A percentile compares a stretch with the other conserved stretches of the same genome.
Conservation (phyloP, 2,113 vertebrate genomes). For the Ranitomeya variabilis region DNA sequence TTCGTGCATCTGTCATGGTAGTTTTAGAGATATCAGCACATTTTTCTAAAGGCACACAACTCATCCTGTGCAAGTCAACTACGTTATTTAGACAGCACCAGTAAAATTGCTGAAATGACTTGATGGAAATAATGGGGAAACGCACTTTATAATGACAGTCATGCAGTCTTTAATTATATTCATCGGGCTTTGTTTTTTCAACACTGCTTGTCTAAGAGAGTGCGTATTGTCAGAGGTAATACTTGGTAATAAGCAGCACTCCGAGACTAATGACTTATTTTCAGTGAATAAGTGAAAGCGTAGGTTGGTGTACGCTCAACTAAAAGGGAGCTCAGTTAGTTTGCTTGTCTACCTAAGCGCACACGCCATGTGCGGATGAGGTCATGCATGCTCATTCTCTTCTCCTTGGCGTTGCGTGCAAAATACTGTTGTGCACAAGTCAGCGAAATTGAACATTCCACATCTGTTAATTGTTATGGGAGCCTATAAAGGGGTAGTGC, state of each 20-base stretch:
- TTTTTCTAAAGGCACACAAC: not conserved
- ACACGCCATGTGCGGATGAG: not conserved
- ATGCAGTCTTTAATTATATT: constrained; percentile 35
- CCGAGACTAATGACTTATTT: constrained; percentile 12
- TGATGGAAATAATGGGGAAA: not conserved
- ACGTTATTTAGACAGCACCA: constrained; percentile 20
- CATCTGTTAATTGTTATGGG: not conserved
- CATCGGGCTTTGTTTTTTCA: constrained; percentile 10
- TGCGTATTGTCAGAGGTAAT: constrained; percentile 17
- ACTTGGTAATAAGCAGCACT: constrained; percentile 19
- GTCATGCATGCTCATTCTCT: not conserved
- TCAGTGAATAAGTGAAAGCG: not conserved
- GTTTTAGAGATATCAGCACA: constrained; percentile 15
- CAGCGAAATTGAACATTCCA: not conserved
- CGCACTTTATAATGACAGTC: not conserved
- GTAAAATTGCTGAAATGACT: constrained; percentile 7
- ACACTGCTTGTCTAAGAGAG: constrained; percentile 32
- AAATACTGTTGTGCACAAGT: not conserved
- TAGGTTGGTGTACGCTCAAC: not conserved
- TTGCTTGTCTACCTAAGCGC: not conserved
- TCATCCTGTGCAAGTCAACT: not conserved
- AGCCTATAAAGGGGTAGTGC: too few relatives aligned
- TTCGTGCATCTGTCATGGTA: constrained; percentile 29
- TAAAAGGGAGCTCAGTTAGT: not conserved
- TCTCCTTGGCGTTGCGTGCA: not conserved